phyloP scores from a whole-genome alignment of 2,113 vertebrate species.

The Forbesichthys papilliferus region DNA sequence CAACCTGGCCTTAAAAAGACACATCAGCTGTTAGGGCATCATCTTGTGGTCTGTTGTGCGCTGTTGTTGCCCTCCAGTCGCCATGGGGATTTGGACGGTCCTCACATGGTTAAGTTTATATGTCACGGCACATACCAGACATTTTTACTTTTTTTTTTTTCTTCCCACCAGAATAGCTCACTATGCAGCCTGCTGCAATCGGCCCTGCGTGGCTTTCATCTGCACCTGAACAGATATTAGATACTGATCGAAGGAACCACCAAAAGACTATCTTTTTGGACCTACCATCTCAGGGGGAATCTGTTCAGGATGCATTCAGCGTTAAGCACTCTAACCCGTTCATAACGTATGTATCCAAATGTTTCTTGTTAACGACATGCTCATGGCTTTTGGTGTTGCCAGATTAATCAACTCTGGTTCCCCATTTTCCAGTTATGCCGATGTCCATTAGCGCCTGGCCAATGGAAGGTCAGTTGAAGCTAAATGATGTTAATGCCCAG shows the following conservation, averaged over 20 bases:
- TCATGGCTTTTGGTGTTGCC: constrained; percentile 6
- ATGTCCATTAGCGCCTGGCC: constrained; percentile 15
- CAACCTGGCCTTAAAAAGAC: constrained; percentile 36
- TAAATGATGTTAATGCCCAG: constrained; percentile 26
- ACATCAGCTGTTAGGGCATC: constrained; percentile 5
- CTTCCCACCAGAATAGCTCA: constrained; percentile 45
- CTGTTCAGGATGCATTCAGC: background rate
- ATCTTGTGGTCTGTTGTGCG: constrained; percentile 31
- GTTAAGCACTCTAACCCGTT: too few species aligned
- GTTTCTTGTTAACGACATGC: constrained; percentile 1
- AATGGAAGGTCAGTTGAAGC: constrained; percentile 27
- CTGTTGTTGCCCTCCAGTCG: constrained; percentile 41
- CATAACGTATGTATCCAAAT: background rate
- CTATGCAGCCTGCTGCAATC: constrained; percentile 44
- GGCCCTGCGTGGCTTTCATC: constrained; percentile 38
- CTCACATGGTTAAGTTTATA: constrained; percentile 58
- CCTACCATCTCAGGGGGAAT: background rate
- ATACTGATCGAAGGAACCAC: background rate
- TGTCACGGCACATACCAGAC: constrained; percentile 66
- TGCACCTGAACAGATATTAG: background rate
- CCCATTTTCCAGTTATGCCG: constrained; percentile 14
- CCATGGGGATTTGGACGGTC: constrained; percentile 33
- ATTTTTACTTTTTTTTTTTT: constrained; percentile 70
- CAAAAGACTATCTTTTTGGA: background rate
- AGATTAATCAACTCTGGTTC: background rate